phyloP scores from a whole-genome alignment of 2,888 invertebrate species.

The Phragmatobia fuliginosa region DNA sequence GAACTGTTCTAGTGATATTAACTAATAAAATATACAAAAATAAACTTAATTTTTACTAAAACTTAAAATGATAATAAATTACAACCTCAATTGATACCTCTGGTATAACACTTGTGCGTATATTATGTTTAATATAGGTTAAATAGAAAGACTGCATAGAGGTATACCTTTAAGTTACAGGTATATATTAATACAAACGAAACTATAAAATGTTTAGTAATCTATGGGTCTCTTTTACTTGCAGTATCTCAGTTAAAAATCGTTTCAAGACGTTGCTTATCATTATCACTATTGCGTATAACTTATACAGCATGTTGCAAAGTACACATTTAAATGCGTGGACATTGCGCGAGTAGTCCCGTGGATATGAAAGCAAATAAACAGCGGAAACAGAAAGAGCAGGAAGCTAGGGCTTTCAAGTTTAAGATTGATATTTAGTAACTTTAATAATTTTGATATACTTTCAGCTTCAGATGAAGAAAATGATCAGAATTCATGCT shows the following conservation, averaged over 20 bases:
- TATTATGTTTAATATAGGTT: too few relatives aligned
- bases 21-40: neutral
- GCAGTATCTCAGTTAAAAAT: conserved; percentile 13
- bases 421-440: neutral
- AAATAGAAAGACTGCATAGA: too few relatives aligned
- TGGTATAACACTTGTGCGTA: neutral
- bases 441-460: neutral
- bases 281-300: conserved; percentile 26
- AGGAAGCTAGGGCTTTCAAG: conserved; percentile 68
- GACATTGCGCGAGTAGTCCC: conserved; percentile 57
- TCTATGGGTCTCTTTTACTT: too few relatives aligned
- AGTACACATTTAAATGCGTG: conserved; percentile 43
- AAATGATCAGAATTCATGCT: neutral
- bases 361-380: conserved; percentile 68
- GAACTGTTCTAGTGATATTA: neutral
- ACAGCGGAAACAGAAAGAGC: conserved; percentile 68
- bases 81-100: neutral
- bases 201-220: neutral
- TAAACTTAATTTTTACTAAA: too few relatives aligned
- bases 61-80: neutral
- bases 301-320: conserved; percentile 37
- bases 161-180: too few relatives aligned
- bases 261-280: conserved; percentile 26
- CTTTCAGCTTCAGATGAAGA: neutral
- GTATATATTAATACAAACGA: too few relatives aligned